phyloP scores from a whole-genome alignment of 1,140 invertebrate genomes.

The Drosophila parvula region DNA sequence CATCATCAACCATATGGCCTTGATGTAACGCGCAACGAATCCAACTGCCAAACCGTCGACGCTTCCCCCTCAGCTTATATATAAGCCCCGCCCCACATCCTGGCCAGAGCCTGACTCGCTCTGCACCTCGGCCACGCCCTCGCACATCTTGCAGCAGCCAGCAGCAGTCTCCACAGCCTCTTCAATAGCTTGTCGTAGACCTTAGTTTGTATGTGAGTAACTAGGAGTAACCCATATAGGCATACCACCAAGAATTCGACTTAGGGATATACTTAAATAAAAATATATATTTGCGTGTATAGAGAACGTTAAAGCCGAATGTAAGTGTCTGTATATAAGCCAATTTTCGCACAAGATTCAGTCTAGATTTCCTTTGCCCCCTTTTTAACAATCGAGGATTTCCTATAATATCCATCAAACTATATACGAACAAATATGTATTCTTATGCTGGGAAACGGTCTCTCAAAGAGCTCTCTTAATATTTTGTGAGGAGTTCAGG shows the following conservation, averaged over 20 bases:
- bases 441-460: slow-evolving; percentile 16
- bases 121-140: slow-evolving; percentile 22
- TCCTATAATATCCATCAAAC: slow-evolving; percentile 18
- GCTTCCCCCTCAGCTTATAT: slow-evolving; percentile 66
- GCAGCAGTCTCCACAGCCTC: slow-evolving; percentile 10
- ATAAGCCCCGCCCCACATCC: slow-evolving; percentile 16
- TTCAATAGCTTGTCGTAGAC: slow-evolving; percentile 70
- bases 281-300: slow-evolving; percentile 36
- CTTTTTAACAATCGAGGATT: slow-evolving; percentile 20
- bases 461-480: background rate
- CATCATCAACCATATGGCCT: slow-evolving; percentile 17
- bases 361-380: slow-evolving; percentile 32
- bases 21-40: slow-evolving; percentile 72
- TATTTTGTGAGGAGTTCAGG: slow-evolving; percentile 14
- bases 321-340: slow-evolving; percentile 30
- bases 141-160: slow-evolving; percentile 14
- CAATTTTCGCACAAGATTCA: slow-evolving; percentile 37
- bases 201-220: slow-evolving; percentile 70
- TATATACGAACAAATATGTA: slow-evolving; percentile 24
- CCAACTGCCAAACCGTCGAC: slow-evolving; percentile 73
- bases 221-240: slow-evolving; percentile 52
- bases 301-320: slow-evolving; percentile 21
- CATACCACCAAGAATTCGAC: slow-evolving; percentile 71
- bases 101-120: slow-evolving; percentile 8
- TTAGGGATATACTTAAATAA: slow-evolving; percentile 44